Conservation (phyloP, 2,113 vertebrate species). For the Apteryx owenii region DNA sequence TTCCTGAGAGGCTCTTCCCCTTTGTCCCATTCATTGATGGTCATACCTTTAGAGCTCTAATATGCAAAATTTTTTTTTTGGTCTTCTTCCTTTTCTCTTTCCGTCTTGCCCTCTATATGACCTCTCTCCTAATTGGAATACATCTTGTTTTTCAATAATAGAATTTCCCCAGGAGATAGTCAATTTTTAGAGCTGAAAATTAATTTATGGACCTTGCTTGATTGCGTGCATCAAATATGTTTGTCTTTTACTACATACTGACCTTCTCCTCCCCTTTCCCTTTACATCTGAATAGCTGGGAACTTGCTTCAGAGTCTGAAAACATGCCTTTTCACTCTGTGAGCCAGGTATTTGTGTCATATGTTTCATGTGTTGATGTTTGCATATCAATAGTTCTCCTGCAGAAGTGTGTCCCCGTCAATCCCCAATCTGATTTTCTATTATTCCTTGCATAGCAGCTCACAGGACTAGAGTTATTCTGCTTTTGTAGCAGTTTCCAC, state of each 20-base stretch:
- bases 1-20: not conserved
- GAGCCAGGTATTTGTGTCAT: not conserved
- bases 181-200: conserved; percentile 71
- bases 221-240: conserved; percentile 61
- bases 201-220: conserved; percentile 55
- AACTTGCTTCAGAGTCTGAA: conserved; percentile 9
- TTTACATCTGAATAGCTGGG: conserved; percentile 29
- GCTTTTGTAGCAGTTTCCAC: not conserved
- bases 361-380: not conserved
- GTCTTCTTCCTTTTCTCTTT: conserved; percentile 20
- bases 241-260: conserved; percentile 62
- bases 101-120: conserved; percentile 43
- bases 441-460: not conserved
- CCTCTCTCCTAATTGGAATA: conserved; percentile 66
- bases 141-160: conserved; percentile 74
- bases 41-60: conserved; percentile 16
- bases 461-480: not conserved
- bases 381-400: fast-evolving
- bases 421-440: not conserved
- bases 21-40: conserved; percentile 10
- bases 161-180: conserved; percentile 69
- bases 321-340: not conserved
- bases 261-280: conserved; percentile 54
- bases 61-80: not conserved
- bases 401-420: not conserved